Conservation (phyloP, 1,140 invertebrate genomes). For the Limonius californicus region DNA sequence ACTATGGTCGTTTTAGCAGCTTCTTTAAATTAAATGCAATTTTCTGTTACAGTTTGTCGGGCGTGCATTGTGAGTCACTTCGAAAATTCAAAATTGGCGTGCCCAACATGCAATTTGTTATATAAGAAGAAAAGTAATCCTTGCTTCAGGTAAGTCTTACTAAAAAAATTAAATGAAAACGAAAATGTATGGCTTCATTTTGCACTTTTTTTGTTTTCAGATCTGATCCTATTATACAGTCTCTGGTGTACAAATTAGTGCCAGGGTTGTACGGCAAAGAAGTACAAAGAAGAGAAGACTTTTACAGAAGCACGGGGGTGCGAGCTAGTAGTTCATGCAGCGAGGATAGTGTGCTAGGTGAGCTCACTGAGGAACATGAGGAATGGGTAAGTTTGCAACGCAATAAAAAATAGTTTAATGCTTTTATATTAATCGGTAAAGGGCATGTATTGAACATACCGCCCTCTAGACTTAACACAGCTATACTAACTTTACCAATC, state of each 20-base stretch:
- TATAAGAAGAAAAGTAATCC: constrained; percentile 39
- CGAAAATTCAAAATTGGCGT: constrained; percentile 38
- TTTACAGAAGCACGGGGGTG: constrained; percentile 49
- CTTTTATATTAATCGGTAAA: too few relatives aligned
- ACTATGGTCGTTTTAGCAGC: too few relatives aligned
- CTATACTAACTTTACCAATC: too few relatives aligned
- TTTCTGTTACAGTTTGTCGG: constrained; percentile 80
- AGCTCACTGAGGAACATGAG: constrained; percentile 53
- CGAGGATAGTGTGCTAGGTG: constrained; percentile 42
- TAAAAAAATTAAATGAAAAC: too few relatives aligned
- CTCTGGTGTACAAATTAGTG: constrained; percentile 94
- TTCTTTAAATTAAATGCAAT: too few relatives aligned
- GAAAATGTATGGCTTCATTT: not conserved
- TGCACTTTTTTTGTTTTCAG: constrained; percentile 47
- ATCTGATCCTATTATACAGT: constrained; percentile 86
- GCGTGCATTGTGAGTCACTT: constrained; percentile 86
- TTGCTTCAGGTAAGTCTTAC: constrained; percentile 34
- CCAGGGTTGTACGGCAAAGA: constrained; percentile 87
- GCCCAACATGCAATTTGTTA: constrained; percentile 38
- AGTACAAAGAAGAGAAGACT: constrained; percentile 74
- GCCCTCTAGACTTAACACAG: too few relatives aligned
- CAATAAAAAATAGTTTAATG: too few relatives aligned
- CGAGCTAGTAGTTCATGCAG: constrained; percentile 42
- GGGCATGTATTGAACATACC: too few relatives aligned
- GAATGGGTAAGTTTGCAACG: constrained; percentile 45